Evolutionary conservation across 2,888 invertebrate species (phyloP).

Genomic region (Hedychridium roseum): DNA sequence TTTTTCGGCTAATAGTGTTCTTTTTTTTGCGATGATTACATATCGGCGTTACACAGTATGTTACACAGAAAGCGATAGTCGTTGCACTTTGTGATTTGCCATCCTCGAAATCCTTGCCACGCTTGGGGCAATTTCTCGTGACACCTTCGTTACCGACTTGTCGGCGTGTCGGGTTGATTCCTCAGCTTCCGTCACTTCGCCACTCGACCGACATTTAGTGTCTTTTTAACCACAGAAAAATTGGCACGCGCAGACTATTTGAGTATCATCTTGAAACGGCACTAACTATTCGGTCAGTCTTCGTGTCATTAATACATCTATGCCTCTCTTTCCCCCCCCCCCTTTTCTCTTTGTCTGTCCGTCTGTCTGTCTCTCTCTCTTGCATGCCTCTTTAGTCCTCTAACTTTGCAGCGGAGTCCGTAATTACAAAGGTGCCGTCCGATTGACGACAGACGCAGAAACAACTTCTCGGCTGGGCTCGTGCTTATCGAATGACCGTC

Average conservation of each 20-base stretch:
- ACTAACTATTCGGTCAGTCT: constrained; percentile 55
- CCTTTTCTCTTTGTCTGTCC: constrained; percentile 16
- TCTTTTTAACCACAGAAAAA: constrained; percentile 2
- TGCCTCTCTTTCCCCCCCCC: constrained; percentile 14
- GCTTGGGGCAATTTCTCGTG: no score
- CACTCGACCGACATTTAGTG: constrained; percentile 15
- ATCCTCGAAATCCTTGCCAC: no score
- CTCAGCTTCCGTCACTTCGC: constrained; percentile 5
- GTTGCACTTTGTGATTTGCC: constrained; percentile 49
- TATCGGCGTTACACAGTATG: constrained; percentile 49
- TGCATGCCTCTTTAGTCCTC: no score
- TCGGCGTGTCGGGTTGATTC: background rate
- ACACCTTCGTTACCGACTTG: constrained; percentile 1
- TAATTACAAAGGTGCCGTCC: constrained; percentile 22
- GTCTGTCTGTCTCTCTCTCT: no score
- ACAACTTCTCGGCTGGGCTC: constrained; percentile 3
- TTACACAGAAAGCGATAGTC: constrained; percentile 60
- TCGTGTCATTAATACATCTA: constrained; percentile 2
- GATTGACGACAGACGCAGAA: constrained; percentile 13
- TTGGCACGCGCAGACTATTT: constrained; percentile 19
- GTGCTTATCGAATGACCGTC: constrained; percentile 52
- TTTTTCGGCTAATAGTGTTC: background rate
- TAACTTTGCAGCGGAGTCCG: constrained; percentile 22
- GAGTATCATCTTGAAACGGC: constrained; percentile 38
- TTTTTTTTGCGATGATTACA: constrained; percentile 1